phyloP scores from a whole-genome alignment of 2,888 invertebrate species.

The Athalia rosae region DNA sequence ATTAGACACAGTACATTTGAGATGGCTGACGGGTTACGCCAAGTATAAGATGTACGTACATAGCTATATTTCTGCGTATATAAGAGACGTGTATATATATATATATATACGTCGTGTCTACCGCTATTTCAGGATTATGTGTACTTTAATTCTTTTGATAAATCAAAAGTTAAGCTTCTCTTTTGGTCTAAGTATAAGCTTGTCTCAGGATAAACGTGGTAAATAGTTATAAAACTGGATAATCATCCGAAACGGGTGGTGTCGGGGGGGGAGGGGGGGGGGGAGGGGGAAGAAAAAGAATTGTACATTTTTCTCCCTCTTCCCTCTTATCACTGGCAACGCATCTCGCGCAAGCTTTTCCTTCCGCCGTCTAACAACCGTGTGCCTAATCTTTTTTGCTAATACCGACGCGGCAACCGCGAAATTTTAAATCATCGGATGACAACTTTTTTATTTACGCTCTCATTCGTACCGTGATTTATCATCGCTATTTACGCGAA shows the following conservation, averaged over 20 bases:
- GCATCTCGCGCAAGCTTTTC: too few relatives aligned
- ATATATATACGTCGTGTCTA: not conserved
- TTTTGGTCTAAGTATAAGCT: not conserved
- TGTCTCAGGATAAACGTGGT: conserved; percentile 1
- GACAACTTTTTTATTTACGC: too few relatives aligned
- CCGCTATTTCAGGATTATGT: conserved; percentile 41
- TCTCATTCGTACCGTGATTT: too few relatives aligned
- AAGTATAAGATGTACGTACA: not conserved
- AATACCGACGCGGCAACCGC: too few relatives aligned
- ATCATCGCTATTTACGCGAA: too few relatives aligned
- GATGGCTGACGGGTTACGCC: not conserved
- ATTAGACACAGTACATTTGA: conserved; percentile 38
- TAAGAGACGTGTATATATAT: not conserved
- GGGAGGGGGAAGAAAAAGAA: not conserved
- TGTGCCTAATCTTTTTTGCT: too few relatives aligned
- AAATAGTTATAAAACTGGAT: not conserved
- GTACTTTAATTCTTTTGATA: conserved; percentile 37
- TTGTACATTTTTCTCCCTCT: too few relatives aligned
- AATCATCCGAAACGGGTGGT: too few relatives aligned
- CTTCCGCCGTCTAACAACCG: too few relatives aligned
- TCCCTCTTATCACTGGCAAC: too few relatives aligned
- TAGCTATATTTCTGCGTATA: not conserved
- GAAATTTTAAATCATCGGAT: too few relatives aligned
- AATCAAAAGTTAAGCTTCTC: conserved; percentile 43
- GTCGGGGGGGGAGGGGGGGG: not conserved